phyloP scores from a whole-genome alignment of 2,888 invertebrate species.

The Spodoptera picta region DNA sequence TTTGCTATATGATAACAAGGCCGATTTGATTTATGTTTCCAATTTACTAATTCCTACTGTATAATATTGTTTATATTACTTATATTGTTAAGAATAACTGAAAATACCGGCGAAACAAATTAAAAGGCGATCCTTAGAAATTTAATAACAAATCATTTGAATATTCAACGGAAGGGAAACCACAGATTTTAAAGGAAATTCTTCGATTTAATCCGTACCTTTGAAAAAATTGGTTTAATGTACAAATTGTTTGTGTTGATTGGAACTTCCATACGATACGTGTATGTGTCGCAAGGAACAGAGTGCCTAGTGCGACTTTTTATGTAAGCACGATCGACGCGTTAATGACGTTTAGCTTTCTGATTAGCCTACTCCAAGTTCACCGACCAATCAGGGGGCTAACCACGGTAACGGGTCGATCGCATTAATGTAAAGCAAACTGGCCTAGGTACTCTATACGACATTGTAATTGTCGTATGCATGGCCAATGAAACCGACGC shows the following conservation, averaged over 20 bases:
- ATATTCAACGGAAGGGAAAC: conserved; percentile 64
- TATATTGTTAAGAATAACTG: conserved; percentile 24
- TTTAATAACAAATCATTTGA: conserved; percentile 67
- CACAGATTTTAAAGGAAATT: conserved; percentile 58
- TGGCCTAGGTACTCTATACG: no score
- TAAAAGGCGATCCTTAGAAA: conserved; percentile 62
- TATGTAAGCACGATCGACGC: background rate
- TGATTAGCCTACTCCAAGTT: no score
- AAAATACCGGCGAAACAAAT: conserved; percentile 46
- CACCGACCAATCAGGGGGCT: no score
- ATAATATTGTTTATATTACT: conserved; percentile 49
- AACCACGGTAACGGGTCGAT: no score
- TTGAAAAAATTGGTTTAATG: conserved; percentile 55
- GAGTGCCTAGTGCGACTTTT: background rate
- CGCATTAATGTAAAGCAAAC: no score
- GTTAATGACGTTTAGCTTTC: background rate
- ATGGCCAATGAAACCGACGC: no score
- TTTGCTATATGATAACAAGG: conserved; percentile 9
- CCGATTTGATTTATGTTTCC: conserved; percentile 31
- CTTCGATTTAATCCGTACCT: conserved; percentile 61
- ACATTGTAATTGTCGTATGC: no score
- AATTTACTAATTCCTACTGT: conserved; percentile 26
- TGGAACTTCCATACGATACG: background rate
- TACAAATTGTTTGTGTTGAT: conserved; percentile 45
- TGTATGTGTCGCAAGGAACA: conserved; percentile 1